Conservation (phyloP, 2,113 vertebrate genomes). For the Pseudorasbora parva region DNA sequence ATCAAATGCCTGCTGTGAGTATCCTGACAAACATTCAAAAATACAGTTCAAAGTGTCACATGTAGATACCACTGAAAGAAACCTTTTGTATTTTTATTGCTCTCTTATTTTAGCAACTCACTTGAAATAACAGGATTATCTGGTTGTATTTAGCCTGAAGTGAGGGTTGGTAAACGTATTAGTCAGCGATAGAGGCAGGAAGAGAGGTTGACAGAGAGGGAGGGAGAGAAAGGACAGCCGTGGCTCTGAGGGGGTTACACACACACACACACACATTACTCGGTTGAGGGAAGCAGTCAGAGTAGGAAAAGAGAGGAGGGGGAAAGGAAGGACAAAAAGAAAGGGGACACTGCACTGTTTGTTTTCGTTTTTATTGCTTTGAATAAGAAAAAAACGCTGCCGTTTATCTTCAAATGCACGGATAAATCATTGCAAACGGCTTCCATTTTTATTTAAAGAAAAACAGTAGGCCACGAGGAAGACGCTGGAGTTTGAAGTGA, state of each 20-base stretch:
- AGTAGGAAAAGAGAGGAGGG: constrained; percentile 50
- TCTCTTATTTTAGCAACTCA: background rate
- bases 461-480: constrained; percentile 4
- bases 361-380: constrained; percentile 41
- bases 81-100: background rate
- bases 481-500: constrained; percentile 17
- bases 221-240: constrained; percentile 12
- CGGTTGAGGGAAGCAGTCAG: constrained; percentile 35
- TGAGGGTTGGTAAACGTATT: constrained; percentile 15
- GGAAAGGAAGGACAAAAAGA: constrained; percentile 51
- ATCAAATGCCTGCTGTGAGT: background rate
- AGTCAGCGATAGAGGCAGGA: constrained; percentile 20
- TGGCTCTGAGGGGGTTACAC: constrained; percentile 39
- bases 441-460: constrained; percentile 6
- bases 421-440: constrained; percentile 13
- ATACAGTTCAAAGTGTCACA: background rate
- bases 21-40: background rate
- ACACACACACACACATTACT: constrained; percentile 19
- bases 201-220: constrained; percentile 38
- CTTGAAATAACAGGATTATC: constrained; percentile 31
- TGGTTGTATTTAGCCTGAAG: constrained; percentile 23
- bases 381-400: constrained; percentile 17
- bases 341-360: constrained; percentile 31
- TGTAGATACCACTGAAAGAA: background rate
- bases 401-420: background rate